Evolutionary conservation across 2,113 vertebrate genomes (phyloP).

Genomic region (Tetraodon nigroviridis): DNA sequence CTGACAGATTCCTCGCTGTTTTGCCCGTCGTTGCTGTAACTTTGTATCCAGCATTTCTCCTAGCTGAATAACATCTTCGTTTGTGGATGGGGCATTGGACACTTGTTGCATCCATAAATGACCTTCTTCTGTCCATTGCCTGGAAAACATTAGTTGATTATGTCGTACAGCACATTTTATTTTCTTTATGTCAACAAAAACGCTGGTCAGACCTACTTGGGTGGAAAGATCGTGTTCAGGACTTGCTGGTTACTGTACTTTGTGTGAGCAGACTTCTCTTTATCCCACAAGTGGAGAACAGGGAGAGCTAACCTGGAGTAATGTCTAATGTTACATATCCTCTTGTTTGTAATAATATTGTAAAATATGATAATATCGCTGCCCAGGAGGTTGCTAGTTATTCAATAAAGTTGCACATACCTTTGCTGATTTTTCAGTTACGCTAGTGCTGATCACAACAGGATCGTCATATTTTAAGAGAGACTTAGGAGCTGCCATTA

Average conservation of each 20-base stretch:
- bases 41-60: slow-evolving; percentile 83
- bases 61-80: slow-evolving; percentile 82
- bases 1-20: slow-evolving; percentile 87
- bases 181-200: neutral
- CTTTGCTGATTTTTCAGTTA: slow-evolving; percentile 77
- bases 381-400: too few relatives aligned
- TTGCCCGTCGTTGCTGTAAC: slow-evolving; percentile 84
- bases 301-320: slow-evolving; percentile 65
- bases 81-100: slow-evolving; percentile 84
- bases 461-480: slow-evolving; percentile 86
- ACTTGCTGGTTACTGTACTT: slow-evolving; percentile 75
- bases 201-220: slow-evolving; percentile 71
- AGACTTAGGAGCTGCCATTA: slow-evolving; percentile 80
- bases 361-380: too few relatives aligned
- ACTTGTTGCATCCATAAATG: slow-evolving; percentile 89
- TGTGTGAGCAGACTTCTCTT: slow-evolving; percentile 57
- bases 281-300: slow-evolving; percentile 78
- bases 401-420: slow-evolving; percentile 59
- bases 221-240: slow-evolving; percentile 86
- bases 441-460: slow-evolving; percentile 75
- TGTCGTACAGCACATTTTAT: slow-evolving; percentile 1
- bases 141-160: slow-evolving; percentile 41
- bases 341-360: too few relatives aligned
- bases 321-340: too few relatives aligned
- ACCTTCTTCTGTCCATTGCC: slow-evolving; percentile 83